Base-by-base conservation (phyloP, 2,888 invertebrate genomes). In the Agriopis marginaria region DNA sequence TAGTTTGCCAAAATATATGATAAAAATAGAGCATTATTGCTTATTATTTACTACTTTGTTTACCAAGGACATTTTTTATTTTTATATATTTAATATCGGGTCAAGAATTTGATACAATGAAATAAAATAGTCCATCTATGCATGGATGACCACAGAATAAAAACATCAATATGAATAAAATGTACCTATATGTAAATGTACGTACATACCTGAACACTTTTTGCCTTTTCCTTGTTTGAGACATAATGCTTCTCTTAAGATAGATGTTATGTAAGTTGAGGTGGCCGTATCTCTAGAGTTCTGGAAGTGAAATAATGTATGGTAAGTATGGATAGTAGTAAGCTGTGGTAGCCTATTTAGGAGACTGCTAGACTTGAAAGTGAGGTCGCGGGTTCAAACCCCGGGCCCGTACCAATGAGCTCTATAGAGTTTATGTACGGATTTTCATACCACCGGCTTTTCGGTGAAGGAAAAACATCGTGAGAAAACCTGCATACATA, bases 161-260 rank as follows among this genome's bases (percentile, higher is more conserved):
- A 60, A 39, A 32, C 5, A 23, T 40, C 12, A 60, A 39, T 12
- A 4, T 9, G 5, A 39, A 59, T n/a, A 45, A 47, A 5, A 54
- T 23, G 9, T 39, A 55, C 32, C 32, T 32, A 32, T 32, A 39
- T 14, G 23, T 53, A 59, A 3, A 6, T 68, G 63, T 53, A 40
- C 14, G 1, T 11, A 63, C 60, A 51, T 88, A 94, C 93, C 92
- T 86, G 92, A 88, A 78, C 88, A 87, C 82, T 92, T 93, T 80
- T 94, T 94, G 73, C 94, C 93, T 85, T 93, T 94, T 73, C 92
- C 92, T 83, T 94, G 94, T 81, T 95, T 95, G 63, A 95, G 92
- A 76, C 96, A 95, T 76, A 96, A 86, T 66, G 95, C 93, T 88
- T 96, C 96, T 81, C 95, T 95, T 68, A 96, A 80, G 80, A 96